A percentile compares a stretch with the other conserved stretches of the same genome.
Conservation (phyloP, 2,113 vertebrate species). For the Seriola aureovittata region DNA sequence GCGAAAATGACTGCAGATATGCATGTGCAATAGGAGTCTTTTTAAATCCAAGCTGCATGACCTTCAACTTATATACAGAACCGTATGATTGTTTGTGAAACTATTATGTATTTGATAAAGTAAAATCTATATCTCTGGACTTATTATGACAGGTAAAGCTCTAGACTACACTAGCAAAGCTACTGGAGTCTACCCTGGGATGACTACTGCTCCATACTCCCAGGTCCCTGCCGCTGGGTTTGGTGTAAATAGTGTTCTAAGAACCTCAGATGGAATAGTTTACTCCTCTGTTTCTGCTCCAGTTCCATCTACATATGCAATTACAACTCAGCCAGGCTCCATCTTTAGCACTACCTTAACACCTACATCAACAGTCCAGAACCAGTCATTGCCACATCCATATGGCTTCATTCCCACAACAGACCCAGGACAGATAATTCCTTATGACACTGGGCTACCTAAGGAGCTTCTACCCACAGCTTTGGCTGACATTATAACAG, state of each 20-base stretch:
- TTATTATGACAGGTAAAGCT: slow-evolving; percentile 97
- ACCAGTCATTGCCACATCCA: slow-evolving; percentile 86
- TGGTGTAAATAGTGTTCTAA: slow-evolving; percentile 90
- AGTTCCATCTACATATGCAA: slow-evolving; percentile 93
- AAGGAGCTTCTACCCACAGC: slow-evolving; percentile 87
- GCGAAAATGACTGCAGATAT: slow-evolving; percentile 84
- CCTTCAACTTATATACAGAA: slow-evolving; percentile 71
- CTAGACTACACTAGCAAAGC: slow-evolving; percentile 98
- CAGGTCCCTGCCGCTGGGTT: slow-evolving; percentile 87
- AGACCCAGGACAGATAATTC: slow-evolving; percentile 85
- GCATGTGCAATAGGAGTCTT: slow-evolving; percentile 87
- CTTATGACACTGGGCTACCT: slow-evolving; percentile 84
- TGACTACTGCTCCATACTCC: slow-evolving; percentile 89
- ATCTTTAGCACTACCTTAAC: slow-evolving; percentile 91
- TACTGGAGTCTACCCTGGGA: slow-evolving; percentile 86
- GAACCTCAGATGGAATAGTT: slow-evolving; percentile 94
- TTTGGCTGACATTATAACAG: slow-evolving; percentile 87
- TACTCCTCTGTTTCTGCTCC: slow-evolving; percentile 94
- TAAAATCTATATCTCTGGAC: slow-evolving; percentile 90
- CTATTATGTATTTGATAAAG: slow-evolving; percentile 77
- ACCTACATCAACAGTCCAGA: slow-evolving; percentile 86
- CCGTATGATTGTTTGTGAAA: slow-evolving; percentile 36
- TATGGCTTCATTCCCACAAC: slow-evolving; percentile 90
- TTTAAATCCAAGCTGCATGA: slow-evolving; percentile 83
- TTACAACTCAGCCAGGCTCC: slow-evolving; percentile 97